phyloP scores from a whole-genome alignment of 1,140 invertebrate genomes.

The Phocides pigmalion region DNA sequence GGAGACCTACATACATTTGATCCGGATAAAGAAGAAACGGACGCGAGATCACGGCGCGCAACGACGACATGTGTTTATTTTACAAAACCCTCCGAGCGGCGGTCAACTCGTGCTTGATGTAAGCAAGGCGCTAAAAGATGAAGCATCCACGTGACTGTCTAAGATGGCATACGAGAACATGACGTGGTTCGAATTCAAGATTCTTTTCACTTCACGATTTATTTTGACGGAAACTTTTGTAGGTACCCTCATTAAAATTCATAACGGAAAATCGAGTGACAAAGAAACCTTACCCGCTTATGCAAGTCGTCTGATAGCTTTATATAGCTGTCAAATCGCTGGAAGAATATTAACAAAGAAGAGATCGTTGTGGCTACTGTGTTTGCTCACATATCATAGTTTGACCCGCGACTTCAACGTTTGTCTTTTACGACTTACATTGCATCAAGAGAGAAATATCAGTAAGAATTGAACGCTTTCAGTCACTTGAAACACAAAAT shows the following conservation, averaged over 20 bases:
- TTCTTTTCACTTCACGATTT: slow-evolving; percentile 48
- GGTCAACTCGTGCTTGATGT: too few species aligned
- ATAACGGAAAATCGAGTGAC: slow-evolving; percentile 37
- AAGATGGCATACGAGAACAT: slow-evolving; percentile 55
- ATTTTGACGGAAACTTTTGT: slow-evolving; percentile 49
- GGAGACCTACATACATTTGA: too few species aligned
- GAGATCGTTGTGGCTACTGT: slow-evolving; percentile 38
- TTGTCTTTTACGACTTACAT: slow-evolving; percentile 41
- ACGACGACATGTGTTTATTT: too few species aligned
- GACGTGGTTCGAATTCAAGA: slow-evolving; percentile 50
- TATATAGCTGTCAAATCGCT: slow-evolving; percentile 27
- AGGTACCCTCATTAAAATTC: slow-evolving; percentile 40
- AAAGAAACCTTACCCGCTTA: slow-evolving; percentile 42
- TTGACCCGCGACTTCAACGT: slow-evolving; percentile 38
- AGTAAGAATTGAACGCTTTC: slow-evolving; percentile 41
- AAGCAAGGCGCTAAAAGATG: too few species aligned
- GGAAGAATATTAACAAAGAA: slow-evolving; percentile 42
- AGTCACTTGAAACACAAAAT: slow-evolving; percentile 39
- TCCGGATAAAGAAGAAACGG: too few species aligned
- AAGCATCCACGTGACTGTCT: too few species aligned
- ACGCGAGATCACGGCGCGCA: too few species aligned
- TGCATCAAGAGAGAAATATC: slow-evolving; percentile 34
- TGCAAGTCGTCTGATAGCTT: slow-evolving; percentile 39
- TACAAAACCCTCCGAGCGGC: too few species aligned
- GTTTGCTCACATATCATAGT: slow-evolving; percentile 39